A percentile compares a stretch with the other conserved stretches of the same genome.
Conservation (phyloP, 2,888 invertebrate species). For the Gymnocheta viridis region DNA sequence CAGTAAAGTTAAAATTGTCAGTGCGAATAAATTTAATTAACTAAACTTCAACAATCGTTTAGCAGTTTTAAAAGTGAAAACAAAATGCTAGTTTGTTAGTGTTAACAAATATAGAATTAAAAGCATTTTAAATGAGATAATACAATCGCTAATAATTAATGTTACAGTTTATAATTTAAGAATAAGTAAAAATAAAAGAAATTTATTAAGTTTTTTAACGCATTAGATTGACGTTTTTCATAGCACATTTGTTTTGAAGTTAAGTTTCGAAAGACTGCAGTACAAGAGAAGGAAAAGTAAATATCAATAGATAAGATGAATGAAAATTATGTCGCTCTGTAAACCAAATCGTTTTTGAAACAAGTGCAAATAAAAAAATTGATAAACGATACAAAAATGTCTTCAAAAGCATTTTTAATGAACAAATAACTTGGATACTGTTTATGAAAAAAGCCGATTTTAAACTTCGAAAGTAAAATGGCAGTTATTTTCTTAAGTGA, state of each 20-base stretch:
- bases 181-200: not conserved
- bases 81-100: conserved; percentile 11
- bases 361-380: not conserved
- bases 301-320: not conserved
- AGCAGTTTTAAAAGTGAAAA: conserved; percentile 5
- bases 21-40: conserved; percentile 28
- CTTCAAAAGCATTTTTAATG: not conserved
- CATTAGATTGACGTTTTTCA: conserved; percentile 19
- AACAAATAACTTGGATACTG: not conserved
- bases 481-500: not conserved
- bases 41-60: conserved; percentile 10
- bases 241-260: conserved; percentile 16
- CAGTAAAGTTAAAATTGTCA: conserved; percentile 15
- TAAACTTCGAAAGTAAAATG: not conserved
- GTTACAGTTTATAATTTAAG: not conserved
- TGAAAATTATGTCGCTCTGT: not conserved
- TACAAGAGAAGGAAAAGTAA: conserved; percentile 10
- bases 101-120: conserved; percentile 25
- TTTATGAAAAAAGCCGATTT: not conserved
- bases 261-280: not conserved
- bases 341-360: not conserved
- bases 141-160: conserved; percentile 1
- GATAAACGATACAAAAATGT: not conserved
- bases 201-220: not conserved
- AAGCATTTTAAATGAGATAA: conserved; percentile 16